These are phyloP conservation scores for Mythimna ferrago DNA, from an alignment of 2,888 invertebrate species.

Conservation along the genomic window DNA sequence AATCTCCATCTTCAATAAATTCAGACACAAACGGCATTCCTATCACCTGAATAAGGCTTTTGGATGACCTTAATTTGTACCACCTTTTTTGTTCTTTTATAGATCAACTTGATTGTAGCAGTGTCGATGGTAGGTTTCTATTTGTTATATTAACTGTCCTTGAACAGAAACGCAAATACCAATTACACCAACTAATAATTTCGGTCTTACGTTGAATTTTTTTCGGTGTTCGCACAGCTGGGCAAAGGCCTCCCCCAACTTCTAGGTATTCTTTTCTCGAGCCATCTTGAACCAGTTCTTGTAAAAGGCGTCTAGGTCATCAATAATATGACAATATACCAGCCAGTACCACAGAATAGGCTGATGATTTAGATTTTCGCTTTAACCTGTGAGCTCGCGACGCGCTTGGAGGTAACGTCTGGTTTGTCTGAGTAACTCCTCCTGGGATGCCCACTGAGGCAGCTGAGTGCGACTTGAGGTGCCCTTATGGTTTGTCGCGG, in stretches of 20 bases:
- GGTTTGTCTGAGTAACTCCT: constrained; percentile 76
- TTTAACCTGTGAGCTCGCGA: constrained; percentile 62
- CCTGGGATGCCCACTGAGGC: constrained; percentile 51
- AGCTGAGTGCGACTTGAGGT: constrained; percentile 52
- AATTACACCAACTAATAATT: not conserved
- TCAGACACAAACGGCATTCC: too few species aligned
- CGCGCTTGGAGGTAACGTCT: constrained; percentile 73
- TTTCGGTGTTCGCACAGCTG: too few species aligned
- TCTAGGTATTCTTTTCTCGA: too few species aligned
- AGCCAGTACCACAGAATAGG: not conserved
- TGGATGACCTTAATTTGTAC: too few species aligned
- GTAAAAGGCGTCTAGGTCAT: too few species aligned
- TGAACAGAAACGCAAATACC: not conserved
- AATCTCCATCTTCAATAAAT: too few species aligned
- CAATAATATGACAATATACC: not conserved
- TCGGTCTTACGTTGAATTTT: not conserved
- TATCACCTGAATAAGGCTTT: too few species aligned
- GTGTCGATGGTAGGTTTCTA: too few species aligned
- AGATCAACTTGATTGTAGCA: not conserved
- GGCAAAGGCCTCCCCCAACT: too few species aligned
- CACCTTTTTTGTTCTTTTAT: not conserved
- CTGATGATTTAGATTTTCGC: not conserved
- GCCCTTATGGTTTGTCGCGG: constrained; percentile 64
- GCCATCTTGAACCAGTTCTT: too few species aligned
- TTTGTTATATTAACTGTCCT: not conserved